A percentile compares a stretch with the other conserved stretches of the same genome.
phyloP scores from a whole-genome alignment of 2,888 invertebrate genomes.

The Agrenia bidenticulata region DNA sequence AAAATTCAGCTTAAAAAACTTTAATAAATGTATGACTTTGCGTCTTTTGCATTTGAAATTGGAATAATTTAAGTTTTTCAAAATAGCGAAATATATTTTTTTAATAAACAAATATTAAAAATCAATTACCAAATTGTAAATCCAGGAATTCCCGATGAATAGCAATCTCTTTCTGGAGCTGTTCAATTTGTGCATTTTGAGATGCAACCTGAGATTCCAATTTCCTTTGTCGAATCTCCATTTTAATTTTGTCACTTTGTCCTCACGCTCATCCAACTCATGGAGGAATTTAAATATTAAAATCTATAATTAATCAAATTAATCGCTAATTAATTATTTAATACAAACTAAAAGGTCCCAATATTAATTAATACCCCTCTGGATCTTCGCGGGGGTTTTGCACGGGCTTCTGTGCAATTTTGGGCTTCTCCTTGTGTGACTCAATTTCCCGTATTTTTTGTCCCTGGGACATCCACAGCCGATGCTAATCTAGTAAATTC shows the following conservation, averaged over 20 bases:
- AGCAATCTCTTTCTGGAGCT: slow-evolving; percentile 31
- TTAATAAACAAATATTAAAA: too few species aligned
- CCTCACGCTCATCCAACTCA: too few species aligned
- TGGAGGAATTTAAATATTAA: too few species aligned
- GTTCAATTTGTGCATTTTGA: slow-evolving; percentile 29
- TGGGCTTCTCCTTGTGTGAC: slow-evolving; percentile 3
- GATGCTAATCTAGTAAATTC: background rate
- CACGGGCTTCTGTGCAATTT: slow-evolving; percentile 9
- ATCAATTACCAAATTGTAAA: slow-evolving; percentile 43
- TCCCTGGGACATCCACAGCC: background rate
- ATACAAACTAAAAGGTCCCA: background rate
- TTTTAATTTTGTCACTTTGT: background rate
- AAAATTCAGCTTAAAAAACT: too few species aligned
- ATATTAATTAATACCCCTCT: slow-evolving; percentile 5
- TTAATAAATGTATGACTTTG: too few species aligned
- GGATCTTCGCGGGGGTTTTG: slow-evolving; percentile 1
- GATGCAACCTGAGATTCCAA: slow-evolving; percentile 29
- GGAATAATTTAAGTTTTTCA: too few species aligned
- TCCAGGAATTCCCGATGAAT: slow-evolving; percentile 39
- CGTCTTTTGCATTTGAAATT: too few species aligned
- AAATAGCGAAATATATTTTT: too few species aligned
- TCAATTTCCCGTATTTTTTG: background rate
- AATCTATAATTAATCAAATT: too few species aligned
- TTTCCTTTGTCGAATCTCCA: slow-evolving; percentile 34
- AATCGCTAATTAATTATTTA: too few species aligned